Evolutionary conservation across 53 echinoderm and acorn worm species (phyloP).

Genomic region (Antedon mediterranea): DNA sequence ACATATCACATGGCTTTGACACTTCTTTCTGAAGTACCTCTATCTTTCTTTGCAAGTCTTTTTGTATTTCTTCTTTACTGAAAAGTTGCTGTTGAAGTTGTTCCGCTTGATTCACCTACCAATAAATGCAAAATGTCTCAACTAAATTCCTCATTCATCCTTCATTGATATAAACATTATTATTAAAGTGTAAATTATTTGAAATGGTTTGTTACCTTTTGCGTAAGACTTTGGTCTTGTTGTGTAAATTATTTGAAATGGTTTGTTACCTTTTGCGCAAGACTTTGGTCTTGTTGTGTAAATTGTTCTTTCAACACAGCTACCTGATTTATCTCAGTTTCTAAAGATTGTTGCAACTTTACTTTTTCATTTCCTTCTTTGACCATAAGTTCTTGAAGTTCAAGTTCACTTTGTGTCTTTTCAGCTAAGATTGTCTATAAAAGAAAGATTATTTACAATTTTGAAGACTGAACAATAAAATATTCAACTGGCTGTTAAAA

Average conservation of each 20-base stretch:
- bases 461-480: too few species aligned
- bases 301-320: constrained; percentile 30
- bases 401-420: constrained; percentile 30
- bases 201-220: too few species aligned
- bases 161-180: too few species aligned
- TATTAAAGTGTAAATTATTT: too few species aligned
- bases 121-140: neutral
- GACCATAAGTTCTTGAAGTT: constrained; percentile 25
- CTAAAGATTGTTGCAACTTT: constrained; percentile 39
- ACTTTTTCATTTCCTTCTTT: constrained; percentile 28
- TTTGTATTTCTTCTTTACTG: constrained; percentile 59
- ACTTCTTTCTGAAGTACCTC: constrained; percentile 76
- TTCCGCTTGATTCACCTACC: constrained; percentile 30
- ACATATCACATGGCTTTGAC: constrained; percentile 66
- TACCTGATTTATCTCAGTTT: constrained; percentile 35
- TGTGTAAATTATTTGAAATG: too few species aligned
- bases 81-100: constrained; percentile 43
- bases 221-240: too few species aligned
- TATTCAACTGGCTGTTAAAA: too few species aligned
- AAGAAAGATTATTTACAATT: too few species aligned
- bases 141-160: too few species aligned
- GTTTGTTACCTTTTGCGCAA: constrained; percentile 35
- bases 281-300: constrained; percentile 33
- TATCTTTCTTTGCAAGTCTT: constrained; percentile 62
- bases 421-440: constrained; percentile 39